A percentile compares a stretch with the other conserved stretches of the same genome.
Conservation (phyloP, 2,113 vertebrate species). For the Tupaia chinensis region DNA sequence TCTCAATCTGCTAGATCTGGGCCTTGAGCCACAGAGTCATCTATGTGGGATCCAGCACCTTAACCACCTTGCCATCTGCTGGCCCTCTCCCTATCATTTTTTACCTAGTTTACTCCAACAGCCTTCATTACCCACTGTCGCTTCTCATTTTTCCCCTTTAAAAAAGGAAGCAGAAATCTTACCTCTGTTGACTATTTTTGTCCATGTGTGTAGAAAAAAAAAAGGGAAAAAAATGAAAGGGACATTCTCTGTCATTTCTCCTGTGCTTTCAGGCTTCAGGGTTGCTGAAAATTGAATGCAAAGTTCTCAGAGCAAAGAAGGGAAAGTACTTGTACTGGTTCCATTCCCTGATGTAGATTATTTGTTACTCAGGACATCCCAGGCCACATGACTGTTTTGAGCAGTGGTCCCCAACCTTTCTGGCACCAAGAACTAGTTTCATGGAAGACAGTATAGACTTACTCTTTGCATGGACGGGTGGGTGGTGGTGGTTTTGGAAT, state of each 20-base stretch:
- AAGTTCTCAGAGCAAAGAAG: neutral
- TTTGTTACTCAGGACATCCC: neutral
- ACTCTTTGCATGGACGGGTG: no score
- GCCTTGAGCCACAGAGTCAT: no score
- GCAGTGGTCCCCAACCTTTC: no score
- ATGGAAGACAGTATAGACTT: no score
- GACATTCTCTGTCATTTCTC: neutral
- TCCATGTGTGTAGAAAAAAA: neutral
- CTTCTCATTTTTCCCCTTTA: neutral
- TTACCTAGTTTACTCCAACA: neutral
- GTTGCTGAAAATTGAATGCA: neutral
- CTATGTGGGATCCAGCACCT: no score
- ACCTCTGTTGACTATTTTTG: constrained; percentile 11
- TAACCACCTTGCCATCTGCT: no score
- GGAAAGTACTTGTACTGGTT: no score
- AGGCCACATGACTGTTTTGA: neutral
- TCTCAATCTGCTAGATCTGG: no score
- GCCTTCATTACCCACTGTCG: constrained; percentile 1
- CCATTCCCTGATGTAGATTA: neutral
- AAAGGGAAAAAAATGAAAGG: neutral
- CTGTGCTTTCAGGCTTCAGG: neutral
- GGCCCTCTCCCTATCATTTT: neutral
- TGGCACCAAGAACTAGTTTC: no score
- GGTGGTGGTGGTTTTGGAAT: no score
- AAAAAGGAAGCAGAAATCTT: neutral